Conservation (phyloP, 1,140 invertebrate species). For the Periplaneta americana region DNA sequence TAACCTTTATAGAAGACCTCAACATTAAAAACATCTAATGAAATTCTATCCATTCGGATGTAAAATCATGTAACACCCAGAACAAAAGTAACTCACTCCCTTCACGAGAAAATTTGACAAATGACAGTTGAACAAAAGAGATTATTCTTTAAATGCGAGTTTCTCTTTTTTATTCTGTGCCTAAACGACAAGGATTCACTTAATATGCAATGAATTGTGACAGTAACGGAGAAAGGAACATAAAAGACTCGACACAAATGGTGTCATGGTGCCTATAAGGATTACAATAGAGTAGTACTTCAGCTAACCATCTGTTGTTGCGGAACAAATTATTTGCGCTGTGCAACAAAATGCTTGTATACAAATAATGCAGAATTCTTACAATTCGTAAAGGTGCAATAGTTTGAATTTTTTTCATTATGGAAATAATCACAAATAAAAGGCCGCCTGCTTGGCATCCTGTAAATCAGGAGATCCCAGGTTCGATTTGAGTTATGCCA, state of each 20-base stretch:
- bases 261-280: not conserved
- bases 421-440: not conserved
- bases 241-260: not conserved
- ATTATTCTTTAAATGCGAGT: not conserved
- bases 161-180: not conserved
- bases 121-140: not conserved
- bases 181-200: not conserved
- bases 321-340: too few relatives aligned
- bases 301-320: too few relatives aligned
- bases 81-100: not conserved
- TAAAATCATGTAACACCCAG: not conserved
- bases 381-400: too few relatives aligned
- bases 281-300: not conserved
- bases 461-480: too few relatives aligned
- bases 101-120: not conserved
- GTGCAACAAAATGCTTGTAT: too few relatives aligned
- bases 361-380: too few relatives aligned
- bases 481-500: too few relatives aligned
- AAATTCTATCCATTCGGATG: not conserved
- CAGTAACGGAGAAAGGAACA: not conserved
- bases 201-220: not conserved
- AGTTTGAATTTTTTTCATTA: too few relatives aligned
- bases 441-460: not conserved
- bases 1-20: not conserved
- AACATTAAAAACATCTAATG: not conserved